phyloP scores from a whole-genome alignment of 2,113 vertebrate genomes.

The Malurus alboscapulatus region DNA sequence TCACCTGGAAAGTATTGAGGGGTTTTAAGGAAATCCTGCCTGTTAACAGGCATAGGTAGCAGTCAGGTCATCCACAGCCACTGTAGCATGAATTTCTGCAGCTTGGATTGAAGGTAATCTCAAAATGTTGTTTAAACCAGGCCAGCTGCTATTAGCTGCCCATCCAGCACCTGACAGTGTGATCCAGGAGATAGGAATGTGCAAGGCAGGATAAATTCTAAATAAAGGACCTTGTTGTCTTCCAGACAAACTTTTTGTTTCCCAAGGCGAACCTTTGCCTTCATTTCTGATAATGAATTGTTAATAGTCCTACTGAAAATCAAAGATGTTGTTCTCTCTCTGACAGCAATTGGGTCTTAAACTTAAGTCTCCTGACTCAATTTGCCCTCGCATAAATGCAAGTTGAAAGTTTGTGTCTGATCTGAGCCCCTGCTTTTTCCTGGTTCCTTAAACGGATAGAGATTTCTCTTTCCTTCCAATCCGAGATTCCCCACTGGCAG shows the following conservation, averaged over 20 bases:
- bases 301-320: neutral
- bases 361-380: neutral
- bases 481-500: neutral
- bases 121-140: neutral
- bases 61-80: neutral
- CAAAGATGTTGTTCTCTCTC: neutral
- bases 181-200: neutral
- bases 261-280: constrained; percentile 15
- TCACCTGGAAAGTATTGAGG: constrained; percentile 41
- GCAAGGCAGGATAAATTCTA: constrained; percentile 5
- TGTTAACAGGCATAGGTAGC: neutral
- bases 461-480: neutral
- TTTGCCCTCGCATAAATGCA: neutral
- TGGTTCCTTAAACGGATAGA: neutral
- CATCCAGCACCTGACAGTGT: neutral
- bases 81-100: neutral
- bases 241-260: constrained; percentile 1
- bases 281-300: neutral
- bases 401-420: neutral
- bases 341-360: neutral
- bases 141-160: neutral
- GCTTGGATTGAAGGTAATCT: neutral
- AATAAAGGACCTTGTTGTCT: neutral
- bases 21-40: neutral
- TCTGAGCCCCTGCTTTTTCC: neutral